phyloP scores from a whole-genome alignment of 2,797 vertebrate genomes.

The Sus cebifrons region DNA sequence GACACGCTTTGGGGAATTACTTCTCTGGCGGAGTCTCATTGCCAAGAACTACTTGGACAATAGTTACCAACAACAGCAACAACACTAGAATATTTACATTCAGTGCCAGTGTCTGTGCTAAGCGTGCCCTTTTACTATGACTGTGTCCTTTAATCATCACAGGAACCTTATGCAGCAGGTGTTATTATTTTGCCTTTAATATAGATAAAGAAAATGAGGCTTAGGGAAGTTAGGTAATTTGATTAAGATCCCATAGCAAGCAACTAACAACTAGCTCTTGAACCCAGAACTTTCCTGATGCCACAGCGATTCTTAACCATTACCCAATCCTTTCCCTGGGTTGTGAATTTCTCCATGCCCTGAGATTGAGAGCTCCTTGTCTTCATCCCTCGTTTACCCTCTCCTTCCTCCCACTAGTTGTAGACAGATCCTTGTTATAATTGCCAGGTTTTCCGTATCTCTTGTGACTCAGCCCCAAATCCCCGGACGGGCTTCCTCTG shows the following conservation, averaged over 20 bases:
- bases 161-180: neutral
- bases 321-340: neutral
- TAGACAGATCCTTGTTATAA: constrained; percentile 18
- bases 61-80: neutral
- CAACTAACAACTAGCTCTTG: neutral
- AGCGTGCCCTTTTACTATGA: neutral
- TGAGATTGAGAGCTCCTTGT: constrained; percentile 30
- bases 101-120: neutral
- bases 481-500: constrained; percentile 87
- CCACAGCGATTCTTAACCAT: neutral
- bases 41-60: neutral
- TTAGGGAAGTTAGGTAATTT: neutral
- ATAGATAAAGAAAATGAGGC: neutral
- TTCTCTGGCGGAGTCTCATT: neutral
- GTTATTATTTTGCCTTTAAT: constrained; percentile 12
- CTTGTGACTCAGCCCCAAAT: constrained; percentile 75
- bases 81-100: neutral
- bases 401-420: constrained; percentile 9
- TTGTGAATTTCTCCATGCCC: neutral
- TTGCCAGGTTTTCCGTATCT: constrained; percentile 54
- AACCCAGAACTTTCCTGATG: constrained; percentile 42
- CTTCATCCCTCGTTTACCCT: neutral
- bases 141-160: neutral
- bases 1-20: neutral
- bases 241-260: neutral